phyloP scores from a whole-genome alignment of 2,113 vertebrate species.

The Spermophilus dauricus region DNA sequence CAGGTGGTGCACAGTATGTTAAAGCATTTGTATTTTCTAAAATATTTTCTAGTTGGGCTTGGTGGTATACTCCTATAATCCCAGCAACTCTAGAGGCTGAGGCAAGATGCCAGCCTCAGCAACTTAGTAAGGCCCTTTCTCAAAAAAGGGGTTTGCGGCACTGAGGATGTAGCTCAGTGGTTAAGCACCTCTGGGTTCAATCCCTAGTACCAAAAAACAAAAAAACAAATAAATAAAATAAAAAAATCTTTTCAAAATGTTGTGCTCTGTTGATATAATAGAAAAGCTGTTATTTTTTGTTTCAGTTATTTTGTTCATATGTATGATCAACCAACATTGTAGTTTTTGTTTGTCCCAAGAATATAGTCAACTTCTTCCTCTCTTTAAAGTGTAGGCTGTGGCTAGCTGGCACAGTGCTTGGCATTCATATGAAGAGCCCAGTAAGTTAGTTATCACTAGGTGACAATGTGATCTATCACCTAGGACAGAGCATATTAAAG shows the following conservation, averaged over 20 bases:
- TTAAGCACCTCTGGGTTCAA: too few relatives aligned
- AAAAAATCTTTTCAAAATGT: constrained; percentile 2
- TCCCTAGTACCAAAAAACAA: too few relatives aligned
- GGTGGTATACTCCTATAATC: too few relatives aligned
- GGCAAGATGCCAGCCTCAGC: too few relatives aligned
- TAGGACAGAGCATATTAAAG: not conserved
- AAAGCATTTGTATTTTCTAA: not conserved
- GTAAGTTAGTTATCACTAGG: too few relatives aligned
- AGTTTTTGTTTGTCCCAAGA: not conserved
- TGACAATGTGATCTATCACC: not conserved
- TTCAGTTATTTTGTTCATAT: not conserved
- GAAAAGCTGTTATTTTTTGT: not conserved
- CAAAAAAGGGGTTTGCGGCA: too few relatives aligned
- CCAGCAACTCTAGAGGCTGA: too few relatives aligned
- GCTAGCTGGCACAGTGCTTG: not conserved
- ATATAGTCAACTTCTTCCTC: not conserved
- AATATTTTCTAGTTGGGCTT: too few relatives aligned
- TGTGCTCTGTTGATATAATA: not conserved
- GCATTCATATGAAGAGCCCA: not conserved
- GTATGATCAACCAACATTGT: not conserved
- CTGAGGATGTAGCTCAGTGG: too few relatives aligned
- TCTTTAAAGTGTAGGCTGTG: not conserved
- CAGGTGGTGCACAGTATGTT: not conserved
- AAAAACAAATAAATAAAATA: too few relatives aligned
- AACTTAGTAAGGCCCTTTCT: too few relatives aligned